Evolutionary conservation across 2,888 invertebrate species (phyloP).

Genomic region (Acleris literana): DNA sequence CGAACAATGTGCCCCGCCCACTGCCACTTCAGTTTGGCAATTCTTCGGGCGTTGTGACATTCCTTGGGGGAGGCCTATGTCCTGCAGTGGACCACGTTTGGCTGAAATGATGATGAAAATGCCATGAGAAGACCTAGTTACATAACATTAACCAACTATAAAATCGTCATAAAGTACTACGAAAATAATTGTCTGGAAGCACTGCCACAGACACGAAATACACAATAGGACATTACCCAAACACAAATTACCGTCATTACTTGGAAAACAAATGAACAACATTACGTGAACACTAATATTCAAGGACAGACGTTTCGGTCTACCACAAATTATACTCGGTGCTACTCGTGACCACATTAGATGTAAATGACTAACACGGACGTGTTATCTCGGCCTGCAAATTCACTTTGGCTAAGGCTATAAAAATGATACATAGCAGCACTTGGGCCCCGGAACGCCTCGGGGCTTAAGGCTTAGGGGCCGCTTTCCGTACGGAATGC

Average conservation of each 20-base stretch:
- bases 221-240: slow-evolving; percentile 10
- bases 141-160: background rate
- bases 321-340: slow-evolving; percentile 23
- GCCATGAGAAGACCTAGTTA: too few species aligned
- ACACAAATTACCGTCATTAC: slow-evolving; percentile 21
- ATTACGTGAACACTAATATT: slow-evolving; percentile 27
- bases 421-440: slow-evolving; percentile 78
- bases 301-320: slow-evolving; percentile 21
- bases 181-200: background rate
- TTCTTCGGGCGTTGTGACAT: too few species aligned
- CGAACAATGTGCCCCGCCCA: too few species aligned
- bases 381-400: slow-evolving; percentile 75
- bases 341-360: slow-evolving; percentile 49
- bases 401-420: slow-evolving; percentile 76
- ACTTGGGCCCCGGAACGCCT: slow-evolving; percentile 65
- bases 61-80: too few species aligned
- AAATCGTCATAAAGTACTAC: background rate
- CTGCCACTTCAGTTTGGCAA: too few species aligned
- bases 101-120: too few species aligned
- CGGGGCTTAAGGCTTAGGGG: slow-evolving; percentile 62
- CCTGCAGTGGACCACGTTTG: too few species aligned
- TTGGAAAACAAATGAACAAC: slow-evolving; percentile 22
- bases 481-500: slow-evolving; percentile 56
- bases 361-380: slow-evolving; percentile 75
- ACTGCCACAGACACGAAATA: background rate